Conservation (phyloP, 2,797 vertebrate species). For the Parotocinclus haroldoi region DNA sequence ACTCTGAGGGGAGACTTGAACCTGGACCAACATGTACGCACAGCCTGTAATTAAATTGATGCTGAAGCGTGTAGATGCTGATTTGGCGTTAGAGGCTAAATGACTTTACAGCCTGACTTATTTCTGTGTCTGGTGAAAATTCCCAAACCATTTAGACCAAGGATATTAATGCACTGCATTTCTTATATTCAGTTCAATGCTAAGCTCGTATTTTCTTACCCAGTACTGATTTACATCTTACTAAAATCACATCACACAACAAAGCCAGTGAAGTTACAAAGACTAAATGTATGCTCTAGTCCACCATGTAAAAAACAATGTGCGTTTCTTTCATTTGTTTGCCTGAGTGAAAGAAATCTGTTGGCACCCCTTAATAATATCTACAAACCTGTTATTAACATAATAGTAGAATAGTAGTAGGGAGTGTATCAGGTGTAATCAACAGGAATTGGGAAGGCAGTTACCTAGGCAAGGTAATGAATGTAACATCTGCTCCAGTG, state of each 20-base stretch:
- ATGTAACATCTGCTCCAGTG: slow-evolving; percentile 19
- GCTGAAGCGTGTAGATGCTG: slow-evolving; percentile 69
- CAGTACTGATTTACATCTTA: slow-evolving; percentile 6
- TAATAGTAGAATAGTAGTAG: background rate
- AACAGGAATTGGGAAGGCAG: background rate
- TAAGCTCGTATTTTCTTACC: background rate
- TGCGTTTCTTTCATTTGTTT: background rate
- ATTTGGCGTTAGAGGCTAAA: slow-evolving; percentile 75
- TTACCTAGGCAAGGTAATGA: background rate
- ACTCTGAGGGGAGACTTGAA: slow-evolving; percentile 71
- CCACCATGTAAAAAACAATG: background rate
- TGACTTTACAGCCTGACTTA: slow-evolving; percentile 72
- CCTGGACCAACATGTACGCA: slow-evolving; percentile 61
- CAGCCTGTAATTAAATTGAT: slow-evolving; percentile 76
- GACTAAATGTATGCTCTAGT: too few species aligned
- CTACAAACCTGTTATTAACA: background rate
- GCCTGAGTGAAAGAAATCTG: background rate
- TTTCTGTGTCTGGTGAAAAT: slow-evolving; percentile 62
- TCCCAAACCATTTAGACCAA: slow-evolving; percentile 67
- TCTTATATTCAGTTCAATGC: background rate
- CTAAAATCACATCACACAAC: too few species aligned
- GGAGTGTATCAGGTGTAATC: background rate
- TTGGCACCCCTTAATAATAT: background rate
- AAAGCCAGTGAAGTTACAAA: background rate
- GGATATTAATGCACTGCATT: slow-evolving; percentile 41